Base-by-base conservation (phyloP, 1,140 invertebrate genomes). In the Magallana ariakensis region DNA sequence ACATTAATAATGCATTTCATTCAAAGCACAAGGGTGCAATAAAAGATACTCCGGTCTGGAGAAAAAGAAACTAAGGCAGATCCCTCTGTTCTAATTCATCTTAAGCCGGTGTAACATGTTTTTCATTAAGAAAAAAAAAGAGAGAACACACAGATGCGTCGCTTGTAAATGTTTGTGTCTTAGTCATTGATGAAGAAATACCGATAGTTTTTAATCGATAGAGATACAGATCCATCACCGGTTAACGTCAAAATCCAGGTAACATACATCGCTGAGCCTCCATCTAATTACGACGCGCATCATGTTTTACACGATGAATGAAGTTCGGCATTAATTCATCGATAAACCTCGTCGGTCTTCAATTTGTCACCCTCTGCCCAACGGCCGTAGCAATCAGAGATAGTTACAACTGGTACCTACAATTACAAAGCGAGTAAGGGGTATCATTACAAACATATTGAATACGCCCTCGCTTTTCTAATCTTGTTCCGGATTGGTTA, bases 381-480 rank as follows among this genome's bases (percentile, higher is more conserved):
- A 75, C 19, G 66, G 66, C 66, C 66, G 10, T 75, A 11, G 22
- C 66, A 75, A 22, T 19, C 22, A 70, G 6, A 13, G 66, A 22
- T 75, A 75, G 66, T 62, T 62, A 62, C 8, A 75, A 26, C 13
- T 22, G 11, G 9, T 75, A 75, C 66, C 66, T 75, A 75, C 66
- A 75, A 75, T 75, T 75, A 33, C 66, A 75, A 75, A 13, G 22
- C 66, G 22, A 75, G 22, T 26, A 10, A 75, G 22, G 22, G 66
- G 66, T 75, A 26, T 75, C 66, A 26, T 75, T 33, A 75, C 66
- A 75, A 75, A 75, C 66, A 75, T 75, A 75, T 75, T 26, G 66
- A 75, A 75, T 75, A 75, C 66, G 66, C 66, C 66, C 66, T 75
- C 66, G 66, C 66, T 75, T 75, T 75, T 75, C 66, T 75, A 75